phyloP scores from a whole-genome alignment of 2,888 invertebrate genomes.

The Calameuta filiformis region DNA sequence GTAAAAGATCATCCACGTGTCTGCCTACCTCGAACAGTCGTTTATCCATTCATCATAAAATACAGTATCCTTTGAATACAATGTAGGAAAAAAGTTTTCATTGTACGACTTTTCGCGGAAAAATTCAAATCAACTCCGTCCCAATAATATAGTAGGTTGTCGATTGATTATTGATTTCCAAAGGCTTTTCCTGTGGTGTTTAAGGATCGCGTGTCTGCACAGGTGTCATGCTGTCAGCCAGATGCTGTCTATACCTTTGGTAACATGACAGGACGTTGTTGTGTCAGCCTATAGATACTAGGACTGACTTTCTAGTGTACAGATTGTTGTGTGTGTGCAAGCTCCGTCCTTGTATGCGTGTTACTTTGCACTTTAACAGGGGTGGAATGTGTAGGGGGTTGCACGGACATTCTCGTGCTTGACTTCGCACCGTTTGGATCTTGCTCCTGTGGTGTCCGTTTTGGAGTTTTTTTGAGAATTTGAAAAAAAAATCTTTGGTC shows the following conservation, averaged over 20 bases:
- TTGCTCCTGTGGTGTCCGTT: background rate
- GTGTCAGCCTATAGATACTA: background rate
- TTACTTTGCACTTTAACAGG: background rate
- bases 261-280: background rate
- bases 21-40: background rate
- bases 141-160: background rate
- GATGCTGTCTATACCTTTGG: background rate
- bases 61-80: background rate
- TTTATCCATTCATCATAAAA: background rate
- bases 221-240: conserved; percentile 5
- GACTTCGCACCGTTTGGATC: conserved; percentile 2
- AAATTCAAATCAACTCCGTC: background rate
- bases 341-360: background rate
- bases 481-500: background rate
- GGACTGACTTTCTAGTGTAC: background rate
- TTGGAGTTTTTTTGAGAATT: background rate
- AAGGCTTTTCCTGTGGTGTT: background rate
- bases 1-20: background rate
- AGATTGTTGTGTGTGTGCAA: background rate
- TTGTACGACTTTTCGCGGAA: background rate
- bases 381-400: background rate
- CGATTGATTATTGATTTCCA: background rate
- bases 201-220: conserved; percentile 5
- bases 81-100: background rate
- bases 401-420: conserved; percentile 2